phyloP scores from a whole-genome alignment of 1,140 invertebrate species.

The Magallana ariakensis region DNA sequence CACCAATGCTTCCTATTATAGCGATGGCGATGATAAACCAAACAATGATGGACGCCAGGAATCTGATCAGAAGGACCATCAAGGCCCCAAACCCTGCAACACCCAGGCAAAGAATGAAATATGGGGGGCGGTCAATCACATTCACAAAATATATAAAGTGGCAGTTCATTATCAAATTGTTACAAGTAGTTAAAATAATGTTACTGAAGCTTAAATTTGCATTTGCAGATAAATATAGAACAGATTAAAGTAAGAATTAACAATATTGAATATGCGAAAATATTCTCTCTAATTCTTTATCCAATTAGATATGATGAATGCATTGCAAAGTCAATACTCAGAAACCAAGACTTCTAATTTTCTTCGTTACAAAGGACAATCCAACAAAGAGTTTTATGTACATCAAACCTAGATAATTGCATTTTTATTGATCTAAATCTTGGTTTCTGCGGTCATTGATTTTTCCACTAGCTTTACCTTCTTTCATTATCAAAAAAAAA shows the following conservation, averaged over 20 bases:
- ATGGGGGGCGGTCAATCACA: background rate
- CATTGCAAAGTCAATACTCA: background rate
- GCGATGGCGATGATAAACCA: conserved; percentile 92
- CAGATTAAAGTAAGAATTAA: too few relatives aligned
- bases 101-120: conserved; percentile 20
- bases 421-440: background rate
- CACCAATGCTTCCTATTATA: conserved; percentile 83
- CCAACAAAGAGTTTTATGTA: background rate
- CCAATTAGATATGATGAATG: background rate
- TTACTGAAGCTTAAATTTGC: too few relatives aligned
- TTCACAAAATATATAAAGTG: background rate
- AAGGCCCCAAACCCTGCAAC: conserved; percentile 88
- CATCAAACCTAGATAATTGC: background rate
- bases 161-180: background rate
- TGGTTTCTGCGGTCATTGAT: background rate
- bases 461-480: background rate
- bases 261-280: background rate
- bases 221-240: too few relatives aligned
- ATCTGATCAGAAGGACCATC: conserved; percentile 91
- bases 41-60: conserved; percentile 89
- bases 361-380: background rate
- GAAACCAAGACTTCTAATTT: background rate
- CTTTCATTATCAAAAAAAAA: background rate
- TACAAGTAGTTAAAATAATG: background rate
- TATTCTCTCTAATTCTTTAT: background rate